Percentiles rank a stretch among this genome's conserved stretches.
phyloP scores from a whole-genome alignment of 2,888 invertebrate species.

The Eudasyphora cyanicolor region DNA sequence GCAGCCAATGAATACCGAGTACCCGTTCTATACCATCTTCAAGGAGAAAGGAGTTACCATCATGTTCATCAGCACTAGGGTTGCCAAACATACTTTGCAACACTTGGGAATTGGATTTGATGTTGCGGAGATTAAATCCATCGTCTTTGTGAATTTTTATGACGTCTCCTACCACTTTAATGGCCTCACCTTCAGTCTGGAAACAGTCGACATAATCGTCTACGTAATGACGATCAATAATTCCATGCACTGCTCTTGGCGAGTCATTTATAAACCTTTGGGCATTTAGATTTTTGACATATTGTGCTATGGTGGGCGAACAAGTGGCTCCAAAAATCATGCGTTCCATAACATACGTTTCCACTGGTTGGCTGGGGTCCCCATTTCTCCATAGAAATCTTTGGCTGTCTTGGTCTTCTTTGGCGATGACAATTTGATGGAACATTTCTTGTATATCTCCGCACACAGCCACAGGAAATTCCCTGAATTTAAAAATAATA shows the following conservation, averaged over 20 bases:
- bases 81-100: too few species aligned
- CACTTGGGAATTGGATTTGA: constrained; percentile 50
- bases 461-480: constrained; percentile 42
- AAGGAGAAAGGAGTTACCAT: too few species aligned
- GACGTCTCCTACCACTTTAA: constrained; percentile 33
- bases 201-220: constrained; percentile 39
- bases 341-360: constrained; percentile 50
- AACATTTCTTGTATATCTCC: constrained; percentile 56
- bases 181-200: constrained; percentile 35
- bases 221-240: constrained; percentile 45
- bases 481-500: constrained; percentile 48
- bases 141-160: constrained; percentile 44
- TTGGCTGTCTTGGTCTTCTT: constrained; percentile 50
- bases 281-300: constrained; percentile 70
- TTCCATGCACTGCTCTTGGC: constrained; percentile 45
- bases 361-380: neutral
- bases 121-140: constrained; percentile 46
- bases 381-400: constrained; percentile 53
- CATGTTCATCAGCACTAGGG: too few species aligned
- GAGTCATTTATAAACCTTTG: neutral
- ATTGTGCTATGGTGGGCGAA: constrained; percentile 61
- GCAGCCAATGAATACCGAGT: constrained; percentile 43
- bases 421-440: constrained; percentile 47
- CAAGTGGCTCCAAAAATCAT: constrained; percentile 57
- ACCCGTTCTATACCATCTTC: too few species aligned